Evolutionary conservation across 2,888 invertebrate genomes (phyloP).

Genomic region (Siphlonurus alternatus): DNA sequence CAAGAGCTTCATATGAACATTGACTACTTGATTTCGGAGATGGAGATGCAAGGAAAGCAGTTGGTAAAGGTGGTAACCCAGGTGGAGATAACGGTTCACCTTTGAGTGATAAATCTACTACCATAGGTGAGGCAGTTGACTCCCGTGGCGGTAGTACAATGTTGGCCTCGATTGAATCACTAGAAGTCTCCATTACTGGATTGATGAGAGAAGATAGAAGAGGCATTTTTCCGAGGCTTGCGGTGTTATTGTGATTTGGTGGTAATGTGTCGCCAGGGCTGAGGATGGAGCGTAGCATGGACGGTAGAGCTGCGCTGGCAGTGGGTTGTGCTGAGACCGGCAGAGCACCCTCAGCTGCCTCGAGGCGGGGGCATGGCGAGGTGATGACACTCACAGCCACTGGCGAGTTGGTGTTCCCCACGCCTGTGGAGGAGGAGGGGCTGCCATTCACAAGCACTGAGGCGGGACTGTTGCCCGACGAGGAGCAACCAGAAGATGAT

Average conservation of each 20-base stretch:
- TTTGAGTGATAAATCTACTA: background rate
- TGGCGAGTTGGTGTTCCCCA: slow-evolving; percentile 1
- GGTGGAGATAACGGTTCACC: background rate
- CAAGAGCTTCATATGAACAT: background rate
- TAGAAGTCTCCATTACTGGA: background rate
- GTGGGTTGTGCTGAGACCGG: background rate
- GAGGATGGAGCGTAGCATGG: background rate
- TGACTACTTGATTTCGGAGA: background rate
- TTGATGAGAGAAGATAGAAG: slow-evolving; percentile 14
- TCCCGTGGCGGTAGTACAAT: background rate
- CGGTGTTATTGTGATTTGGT: background rate
- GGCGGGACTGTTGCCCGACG: background rate
- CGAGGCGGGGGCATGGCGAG: slow-evolving; percentile 5
- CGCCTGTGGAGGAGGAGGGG: background rate
- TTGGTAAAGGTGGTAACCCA: slow-evolving; percentile 1
- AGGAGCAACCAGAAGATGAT: background rate
- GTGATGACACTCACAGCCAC: slow-evolving; percentile 10
- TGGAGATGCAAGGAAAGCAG: slow-evolving; percentile 20
- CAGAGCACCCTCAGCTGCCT: background rate
- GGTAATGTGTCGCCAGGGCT: background rate
- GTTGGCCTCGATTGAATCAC: background rate
- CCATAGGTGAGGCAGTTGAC: background rate
- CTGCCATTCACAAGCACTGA: background rate
- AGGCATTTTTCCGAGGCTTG: slow-evolving; percentile 8
- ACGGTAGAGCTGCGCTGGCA: background rate